Evolutionary conservation across 2,113 vertebrate genomes (phyloP).

Genomic region (Electrona antarctica): DNA sequence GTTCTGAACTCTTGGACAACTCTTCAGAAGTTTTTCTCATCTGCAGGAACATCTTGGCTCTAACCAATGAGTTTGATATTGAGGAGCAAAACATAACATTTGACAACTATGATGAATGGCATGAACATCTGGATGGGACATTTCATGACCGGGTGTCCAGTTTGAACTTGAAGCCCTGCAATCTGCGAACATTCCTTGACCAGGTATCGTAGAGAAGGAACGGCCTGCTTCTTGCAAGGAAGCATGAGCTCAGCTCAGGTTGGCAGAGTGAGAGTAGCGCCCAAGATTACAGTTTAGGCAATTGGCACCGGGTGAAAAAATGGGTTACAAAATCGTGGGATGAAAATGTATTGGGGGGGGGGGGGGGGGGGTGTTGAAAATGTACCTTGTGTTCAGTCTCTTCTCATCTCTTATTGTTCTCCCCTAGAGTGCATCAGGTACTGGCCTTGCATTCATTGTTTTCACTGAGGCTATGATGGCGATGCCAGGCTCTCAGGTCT

Average conservation of each 20-base stretch:
- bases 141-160: slow-evolving; percentile 54
- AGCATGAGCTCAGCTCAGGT: no score
- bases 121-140: slow-evolving; percentile 66
- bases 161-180: slow-evolving; percentile 75
- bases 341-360: no score
- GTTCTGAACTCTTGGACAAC: neutral
- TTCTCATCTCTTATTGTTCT: slow-evolving; percentile 4
- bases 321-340: no score
- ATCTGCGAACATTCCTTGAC: slow-evolving; percentile 81
- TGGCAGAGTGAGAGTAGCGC: no score
- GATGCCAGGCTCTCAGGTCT: slow-evolving; percentile 88
- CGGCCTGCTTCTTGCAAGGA: no score
- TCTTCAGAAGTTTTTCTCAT: neutral
- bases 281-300: no score
- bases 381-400: no score
- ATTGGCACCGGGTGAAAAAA: no score
- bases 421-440: slow-evolving; percentile 86
- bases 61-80: slow-evolving; percentile 81
- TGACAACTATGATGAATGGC: slow-evolving; percentile 68
- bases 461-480: slow-evolving; percentile 88
- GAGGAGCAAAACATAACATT: slow-evolving; percentile 74
- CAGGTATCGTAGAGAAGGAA: slow-evolving; percentile 70
- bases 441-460: slow-evolving; percentile 89
- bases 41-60: slow-evolving; percentile 79
- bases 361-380: no score